Conservation (phyloP, 2,797 vertebrate genomes). For the Loriculus beryllinus region DNA sequence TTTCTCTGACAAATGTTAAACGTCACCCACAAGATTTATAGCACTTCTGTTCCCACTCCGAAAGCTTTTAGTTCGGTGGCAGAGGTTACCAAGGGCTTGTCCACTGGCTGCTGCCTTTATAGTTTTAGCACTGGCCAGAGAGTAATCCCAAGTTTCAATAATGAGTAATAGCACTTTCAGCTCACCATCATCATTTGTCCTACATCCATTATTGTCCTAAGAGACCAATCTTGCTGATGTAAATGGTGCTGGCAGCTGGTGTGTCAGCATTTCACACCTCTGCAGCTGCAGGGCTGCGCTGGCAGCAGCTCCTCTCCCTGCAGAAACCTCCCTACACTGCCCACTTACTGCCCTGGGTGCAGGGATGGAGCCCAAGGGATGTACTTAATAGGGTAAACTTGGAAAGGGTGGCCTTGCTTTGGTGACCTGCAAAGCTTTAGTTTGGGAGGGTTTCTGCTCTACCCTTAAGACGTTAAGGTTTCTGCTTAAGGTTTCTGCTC, state of each 20-base stretch:
- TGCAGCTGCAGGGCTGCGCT: constrained; percentile 40
- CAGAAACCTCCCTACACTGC: background rate
- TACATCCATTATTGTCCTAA: constrained; percentile 73
- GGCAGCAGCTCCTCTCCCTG: background rate
- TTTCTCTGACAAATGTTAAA: constrained; percentile 79
- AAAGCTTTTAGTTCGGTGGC: constrained; percentile 80
- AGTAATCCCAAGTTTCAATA: constrained; percentile 65
- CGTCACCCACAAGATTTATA: constrained; percentile 72
- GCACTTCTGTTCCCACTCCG: constrained; percentile 68
- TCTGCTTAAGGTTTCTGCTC: background rate
- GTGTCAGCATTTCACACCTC: constrained; percentile 70
- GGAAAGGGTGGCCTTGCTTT: background rate
- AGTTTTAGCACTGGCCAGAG: constrained; percentile 65
- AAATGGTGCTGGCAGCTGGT: constrained; percentile 75
- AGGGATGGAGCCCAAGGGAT: background rate
- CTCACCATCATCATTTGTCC: constrained; percentile 80
- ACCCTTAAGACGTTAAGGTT: fast-evolving
- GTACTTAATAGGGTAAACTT: background rate
- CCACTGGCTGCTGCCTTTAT: constrained; percentile 43
- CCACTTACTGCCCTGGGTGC: fast-evolving
- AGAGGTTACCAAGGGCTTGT: constrained; percentile 70
- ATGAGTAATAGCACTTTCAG: constrained; percentile 76
- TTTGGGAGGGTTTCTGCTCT: background rate
- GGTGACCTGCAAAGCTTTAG: background rate
- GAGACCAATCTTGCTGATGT: constrained; percentile 72